phyloP scores from a whole-genome alignment of 2,888 invertebrate species.

The Agrochola litura region DNA sequence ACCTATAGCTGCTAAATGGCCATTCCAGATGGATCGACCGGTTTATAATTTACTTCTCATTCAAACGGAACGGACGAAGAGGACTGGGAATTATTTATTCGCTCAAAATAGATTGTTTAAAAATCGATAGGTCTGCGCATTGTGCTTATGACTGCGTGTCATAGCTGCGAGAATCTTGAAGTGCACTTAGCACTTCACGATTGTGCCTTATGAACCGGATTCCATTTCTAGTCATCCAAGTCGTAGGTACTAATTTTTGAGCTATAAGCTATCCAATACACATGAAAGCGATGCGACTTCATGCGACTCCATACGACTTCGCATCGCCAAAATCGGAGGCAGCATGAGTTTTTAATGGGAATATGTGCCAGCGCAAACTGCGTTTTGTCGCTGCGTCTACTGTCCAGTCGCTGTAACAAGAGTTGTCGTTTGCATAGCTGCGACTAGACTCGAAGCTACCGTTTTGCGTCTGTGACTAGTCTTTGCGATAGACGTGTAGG shows the following conservation, averaged over 20 bases:
- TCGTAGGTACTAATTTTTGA: not conserved
- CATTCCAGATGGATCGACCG: not conserved
- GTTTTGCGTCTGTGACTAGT: not conserved
- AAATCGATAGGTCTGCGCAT: conserved; percentile 10
- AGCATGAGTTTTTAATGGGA: not conserved
- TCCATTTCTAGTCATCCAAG: not conserved
- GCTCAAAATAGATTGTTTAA: not conserved
- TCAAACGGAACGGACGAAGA: not conserved
- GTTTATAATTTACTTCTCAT: not conserved
- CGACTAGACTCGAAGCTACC: not conserved
- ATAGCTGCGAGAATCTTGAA: no score
- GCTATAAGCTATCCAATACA: no score
- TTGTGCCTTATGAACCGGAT: not conserved
- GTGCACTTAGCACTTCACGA: not conserved
- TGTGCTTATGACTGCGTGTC: not conserved
- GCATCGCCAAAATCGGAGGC: not conserved
- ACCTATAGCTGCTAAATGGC: not conserved
- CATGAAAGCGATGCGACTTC: not conserved
- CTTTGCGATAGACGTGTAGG: no score
- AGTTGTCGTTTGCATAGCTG: no score
- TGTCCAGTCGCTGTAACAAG: no score
- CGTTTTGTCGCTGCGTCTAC: not conserved
- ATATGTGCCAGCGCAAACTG: not conserved
- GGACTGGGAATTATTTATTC: not conserved
- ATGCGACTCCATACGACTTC: no score